Conservation (phyloP, 2,888 invertebrate species). For the Hermaeophaga mercurialis region DNA sequence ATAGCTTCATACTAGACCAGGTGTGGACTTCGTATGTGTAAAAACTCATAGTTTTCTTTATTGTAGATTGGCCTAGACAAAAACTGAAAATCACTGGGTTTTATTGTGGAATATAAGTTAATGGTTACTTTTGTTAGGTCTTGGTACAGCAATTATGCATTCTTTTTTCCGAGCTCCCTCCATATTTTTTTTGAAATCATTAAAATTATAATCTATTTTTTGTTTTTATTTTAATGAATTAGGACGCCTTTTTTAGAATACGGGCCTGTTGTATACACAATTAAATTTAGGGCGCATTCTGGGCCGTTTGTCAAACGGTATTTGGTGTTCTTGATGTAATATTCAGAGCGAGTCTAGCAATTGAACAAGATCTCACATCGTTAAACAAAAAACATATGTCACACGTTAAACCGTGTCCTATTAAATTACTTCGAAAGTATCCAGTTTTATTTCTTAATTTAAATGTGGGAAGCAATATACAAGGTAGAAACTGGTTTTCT, state of each 20-base stretch:
- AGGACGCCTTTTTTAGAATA: no score
- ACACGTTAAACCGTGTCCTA: not conserved
- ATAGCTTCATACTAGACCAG: not conserved
- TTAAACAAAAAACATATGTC: not conserved
- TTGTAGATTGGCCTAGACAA: no score
- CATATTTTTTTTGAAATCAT: no score
- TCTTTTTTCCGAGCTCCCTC: no score
- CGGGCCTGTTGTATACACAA: not conserved
- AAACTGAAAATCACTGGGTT: no score
- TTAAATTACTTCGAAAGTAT: not conserved
- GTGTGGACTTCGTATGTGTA: no score
- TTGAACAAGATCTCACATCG: not conserved
- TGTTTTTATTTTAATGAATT: no score
- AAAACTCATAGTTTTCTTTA: no score
- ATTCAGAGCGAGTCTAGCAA: not conserved
- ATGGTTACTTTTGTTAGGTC: no score
- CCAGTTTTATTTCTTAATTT: constrained; percentile 2
- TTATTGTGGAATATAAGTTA: no score
- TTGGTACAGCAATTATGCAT: no score
- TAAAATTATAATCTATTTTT: no score
- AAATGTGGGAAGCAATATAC: not conserved
- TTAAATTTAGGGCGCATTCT: not conserved
- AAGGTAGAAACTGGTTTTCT: not conserved
- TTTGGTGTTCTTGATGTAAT: not conserved
- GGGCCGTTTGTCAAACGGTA: not conserved